Conservation (phyloP, 1,140 invertebrate genomes). For the Probaryconus sp. region DNA sequence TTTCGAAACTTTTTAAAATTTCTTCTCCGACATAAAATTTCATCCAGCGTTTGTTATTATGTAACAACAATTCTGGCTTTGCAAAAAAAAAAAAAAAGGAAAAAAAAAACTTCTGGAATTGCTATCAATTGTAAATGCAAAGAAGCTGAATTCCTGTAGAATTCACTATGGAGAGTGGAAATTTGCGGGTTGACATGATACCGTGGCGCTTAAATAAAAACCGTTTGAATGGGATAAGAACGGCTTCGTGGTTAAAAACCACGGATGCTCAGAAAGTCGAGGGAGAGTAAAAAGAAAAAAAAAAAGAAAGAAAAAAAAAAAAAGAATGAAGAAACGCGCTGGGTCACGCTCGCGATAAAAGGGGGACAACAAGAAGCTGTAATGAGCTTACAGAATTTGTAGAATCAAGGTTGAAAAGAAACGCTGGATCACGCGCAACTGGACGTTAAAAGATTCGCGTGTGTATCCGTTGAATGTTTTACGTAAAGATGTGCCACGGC, state of each 20-base stretch:
- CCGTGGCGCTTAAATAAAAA: conserved; percentile 25
- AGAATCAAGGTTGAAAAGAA: conserved; percentile 46
- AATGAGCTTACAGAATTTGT: conserved; percentile 57
- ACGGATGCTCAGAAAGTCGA: conserved; percentile 34
- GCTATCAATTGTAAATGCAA: conserved; percentile 1
- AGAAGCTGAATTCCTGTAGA: conserved; percentile 17
- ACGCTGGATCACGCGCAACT: conserved; percentile 49
- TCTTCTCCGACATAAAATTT: too few species aligned
- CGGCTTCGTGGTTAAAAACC: conserved; percentile 41
- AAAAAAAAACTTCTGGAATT: conserved; percentile 16
- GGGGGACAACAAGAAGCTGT: conserved; percentile 28
- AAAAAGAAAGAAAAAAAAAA: conserved; percentile 6
- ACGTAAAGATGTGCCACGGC: conserved; percentile 17
- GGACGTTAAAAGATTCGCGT: conserved; percentile 54
- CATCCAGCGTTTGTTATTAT: not conserved
- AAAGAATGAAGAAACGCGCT: conserved; percentile 16
- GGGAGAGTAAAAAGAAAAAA: conserved; percentile 10
- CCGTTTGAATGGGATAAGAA: conserved; percentile 35
- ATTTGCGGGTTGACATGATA: conserved; percentile 39
- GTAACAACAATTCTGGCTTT: conserved; percentile 19
- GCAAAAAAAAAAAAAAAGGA: conserved; percentile 1
- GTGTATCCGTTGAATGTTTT: conserved; percentile 46
- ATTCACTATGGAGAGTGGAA: conserved; percentile 23
- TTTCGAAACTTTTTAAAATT: too few species aligned
- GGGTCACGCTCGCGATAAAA: conserved; percentile 38